These are phyloP conservation scores for Stenodera caucasica DNA, from an alignment of 2,888 invertebrate genomes.

Conservation along the genomic window DNA sequence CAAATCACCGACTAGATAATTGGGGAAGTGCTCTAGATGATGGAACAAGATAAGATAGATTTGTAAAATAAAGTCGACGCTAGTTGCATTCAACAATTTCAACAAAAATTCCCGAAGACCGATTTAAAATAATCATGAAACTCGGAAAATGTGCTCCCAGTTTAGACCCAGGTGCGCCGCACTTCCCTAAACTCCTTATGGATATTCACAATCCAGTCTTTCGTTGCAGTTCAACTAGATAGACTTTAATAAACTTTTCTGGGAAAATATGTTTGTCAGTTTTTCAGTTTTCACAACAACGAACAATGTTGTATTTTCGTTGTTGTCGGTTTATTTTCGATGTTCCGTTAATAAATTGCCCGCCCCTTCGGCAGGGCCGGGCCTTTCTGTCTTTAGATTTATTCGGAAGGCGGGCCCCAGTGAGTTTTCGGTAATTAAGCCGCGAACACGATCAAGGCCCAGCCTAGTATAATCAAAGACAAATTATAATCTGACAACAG, in stretches of 20 bases:
- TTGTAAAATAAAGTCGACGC: too few relatives aligned
- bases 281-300: not conserved
- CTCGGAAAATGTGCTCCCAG: not conserved
- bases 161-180: not conserved
- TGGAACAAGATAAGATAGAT: too few relatives aligned
- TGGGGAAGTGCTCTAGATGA: too few relatives aligned
- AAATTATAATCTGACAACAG: not conserved
- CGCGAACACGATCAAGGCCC: not conserved
- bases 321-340: not conserved
- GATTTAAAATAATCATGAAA: not conserved
- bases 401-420: not conserved
- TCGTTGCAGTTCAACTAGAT: not conserved
- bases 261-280: not conserved
- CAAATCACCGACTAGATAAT: too few relatives aligned
- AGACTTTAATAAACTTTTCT: not conserved
- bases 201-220: not conserved
- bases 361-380: not conserved
- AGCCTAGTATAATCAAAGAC: not conserved
- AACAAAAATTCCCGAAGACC: not conserved
- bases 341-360: not conserved
- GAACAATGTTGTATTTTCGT: not conserved
- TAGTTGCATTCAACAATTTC: not conserved
- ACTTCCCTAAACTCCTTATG: not conserved
- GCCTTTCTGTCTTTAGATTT: not conserved
- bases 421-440: constrained; percentile 2